These are phyloP conservation scores for Ataeniobius toweri DNA, from an alignment of 2,797 vertebrate genomes.

Conservation along the genomic window DNA sequence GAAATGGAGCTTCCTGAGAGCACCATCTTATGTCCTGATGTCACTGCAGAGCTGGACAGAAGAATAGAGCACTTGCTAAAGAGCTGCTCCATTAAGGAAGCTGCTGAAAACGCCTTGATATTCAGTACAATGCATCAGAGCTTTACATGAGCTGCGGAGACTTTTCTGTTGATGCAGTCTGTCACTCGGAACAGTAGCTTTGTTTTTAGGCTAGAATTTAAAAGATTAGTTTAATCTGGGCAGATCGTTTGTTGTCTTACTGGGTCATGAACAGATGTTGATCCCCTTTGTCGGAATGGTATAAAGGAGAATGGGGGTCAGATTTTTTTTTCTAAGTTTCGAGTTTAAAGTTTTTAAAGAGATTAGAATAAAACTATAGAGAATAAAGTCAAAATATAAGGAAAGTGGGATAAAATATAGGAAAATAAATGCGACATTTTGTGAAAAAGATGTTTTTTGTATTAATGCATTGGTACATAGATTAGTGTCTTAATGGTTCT, in stretches of 20 bases:
- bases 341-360: neutral
- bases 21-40: slow-evolving; percentile 42
- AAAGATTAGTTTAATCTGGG: slow-evolving; percentile 16
- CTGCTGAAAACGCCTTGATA: slow-evolving; percentile 1
- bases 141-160: slow-evolving; percentile 9
- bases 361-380: neutral
- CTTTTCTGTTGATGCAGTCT: neutral
- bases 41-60: slow-evolving; percentile 14
- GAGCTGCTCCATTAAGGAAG: slow-evolving; percentile 13
- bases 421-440: too few species aligned
- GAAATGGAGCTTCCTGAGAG: slow-evolving; percentile 53
- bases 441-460: neutral
- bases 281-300: slow-evolving; percentile 7
- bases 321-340: neutral
- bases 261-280: neutral
- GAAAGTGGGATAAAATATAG: neutral
- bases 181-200: slow-evolving; percentile 2
- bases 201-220: slow-evolving; percentile 15
- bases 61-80: slow-evolving; percentile 19
- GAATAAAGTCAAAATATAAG: neutral
- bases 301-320: slow-evolving; percentile 16
- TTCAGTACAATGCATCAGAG: neutral
- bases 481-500: neutral
- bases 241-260: neutral
- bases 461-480: neutral